A percentile compares a stretch with the other conserved stretches of the same genome.
Conservation (phyloP, 2,888 invertebrate genomes). For the Liodrosophila aerea region DNA sequence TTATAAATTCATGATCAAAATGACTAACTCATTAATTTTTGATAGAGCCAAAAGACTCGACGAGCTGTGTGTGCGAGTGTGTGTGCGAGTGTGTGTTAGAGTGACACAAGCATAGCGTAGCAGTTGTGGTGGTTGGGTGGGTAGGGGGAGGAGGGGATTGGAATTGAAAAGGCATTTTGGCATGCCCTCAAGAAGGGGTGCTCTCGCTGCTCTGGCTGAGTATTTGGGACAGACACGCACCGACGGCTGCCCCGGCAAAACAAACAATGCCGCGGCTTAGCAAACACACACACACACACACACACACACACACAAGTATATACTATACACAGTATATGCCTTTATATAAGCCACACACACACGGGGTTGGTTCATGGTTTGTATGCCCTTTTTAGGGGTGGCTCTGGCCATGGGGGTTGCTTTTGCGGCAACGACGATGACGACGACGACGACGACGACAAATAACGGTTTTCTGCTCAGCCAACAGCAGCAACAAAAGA, state of each 20-base stretch:
- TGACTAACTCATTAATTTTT: slow-evolving; percentile 76
- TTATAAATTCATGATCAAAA: slow-evolving; percentile 75
- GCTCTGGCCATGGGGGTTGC: slow-evolving; percentile 60
- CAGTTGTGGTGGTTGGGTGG: too few relatives aligned
- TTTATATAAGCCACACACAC: background rate
- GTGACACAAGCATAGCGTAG: slow-evolving; percentile 20
- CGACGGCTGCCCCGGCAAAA: slow-evolving; percentile 48
- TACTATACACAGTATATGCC: too few relatives aligned
- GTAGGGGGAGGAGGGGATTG: background rate
- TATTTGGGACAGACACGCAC: slow-evolving; percentile 61
- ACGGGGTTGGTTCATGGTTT: slow-evolving; percentile 58
- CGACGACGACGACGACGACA: too few relatives aligned
- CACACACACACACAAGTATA: slow-evolving; percentile 11
- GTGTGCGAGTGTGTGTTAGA: slow-evolving; percentile 5
- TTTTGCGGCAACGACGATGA: slow-evolving; percentile 11
- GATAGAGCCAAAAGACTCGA: slow-evolving; percentile 49
- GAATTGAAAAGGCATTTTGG: slow-evolving; percentile 52
- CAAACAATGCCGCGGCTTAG: slow-evolving; percentile 72
- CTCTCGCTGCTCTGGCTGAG: slow-evolving; percentile 22
- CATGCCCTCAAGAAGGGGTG: slow-evolving; percentile 41
- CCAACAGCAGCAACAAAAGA: background rate
- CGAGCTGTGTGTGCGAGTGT: background rate
- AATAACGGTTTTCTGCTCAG: slow-evolving; percentile 18
- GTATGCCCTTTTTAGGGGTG: slow-evolving; percentile 41
- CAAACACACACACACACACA: slow-evolving; percentile 42